Evolutionary conservation across 92 coral and sea anemone genomes (phyloP).

Genomic region (Porites rus): DNA sequence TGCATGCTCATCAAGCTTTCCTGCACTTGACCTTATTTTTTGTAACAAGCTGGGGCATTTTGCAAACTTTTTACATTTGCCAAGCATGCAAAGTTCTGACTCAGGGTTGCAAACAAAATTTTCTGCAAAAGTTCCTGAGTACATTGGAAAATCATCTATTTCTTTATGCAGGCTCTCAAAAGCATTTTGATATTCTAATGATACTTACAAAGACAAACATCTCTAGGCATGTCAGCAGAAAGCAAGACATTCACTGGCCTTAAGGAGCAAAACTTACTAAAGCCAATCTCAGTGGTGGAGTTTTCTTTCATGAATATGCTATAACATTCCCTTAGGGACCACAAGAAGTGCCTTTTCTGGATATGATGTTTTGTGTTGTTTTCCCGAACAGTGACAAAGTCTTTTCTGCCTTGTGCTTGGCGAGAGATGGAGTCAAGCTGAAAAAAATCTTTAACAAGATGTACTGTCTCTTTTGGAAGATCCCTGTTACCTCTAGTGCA

Average conservation of each 20-base stretch:
- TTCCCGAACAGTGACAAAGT: constrained; percentile 50
- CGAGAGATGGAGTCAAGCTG: constrained; percentile 47
- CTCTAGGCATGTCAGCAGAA: constrained; percentile 42
- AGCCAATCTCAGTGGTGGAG: constrained; percentile 54
- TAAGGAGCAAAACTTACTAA: constrained; percentile 64
- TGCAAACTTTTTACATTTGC: constrained; percentile 65
- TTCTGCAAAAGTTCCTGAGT: constrained; percentile 59
- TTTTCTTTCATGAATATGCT: constrained; percentile 56
- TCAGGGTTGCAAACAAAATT: constrained; percentile 69
- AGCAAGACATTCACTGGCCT: constrained; percentile 62
- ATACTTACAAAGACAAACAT: constrained; percentile 26
- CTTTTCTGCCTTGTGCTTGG: constrained; percentile 63
- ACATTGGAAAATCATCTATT: constrained; percentile 45
- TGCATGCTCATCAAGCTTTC: constrained; percentile 1
- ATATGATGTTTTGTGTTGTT: constrained; percentile 40
- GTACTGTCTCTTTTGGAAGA: constrained; percentile 21
- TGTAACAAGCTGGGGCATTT: background rate
- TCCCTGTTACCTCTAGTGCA: background rate
- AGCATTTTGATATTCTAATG: background rate
- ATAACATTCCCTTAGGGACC: constrained; percentile 51
- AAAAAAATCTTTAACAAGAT: constrained; percentile 37
- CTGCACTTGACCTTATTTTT: background rate
- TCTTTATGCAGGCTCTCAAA: constrained; percentile 55
- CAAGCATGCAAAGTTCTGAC: constrained; percentile 73
- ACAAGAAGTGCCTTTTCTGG: constrained; percentile 73